Percentiles rank a stretch among this genome's conserved stretches.
Evolutionary conservation across 1,140 invertebrate genomes (phyloP).

Genomic region (Drosophila chauvacae): DNA sequence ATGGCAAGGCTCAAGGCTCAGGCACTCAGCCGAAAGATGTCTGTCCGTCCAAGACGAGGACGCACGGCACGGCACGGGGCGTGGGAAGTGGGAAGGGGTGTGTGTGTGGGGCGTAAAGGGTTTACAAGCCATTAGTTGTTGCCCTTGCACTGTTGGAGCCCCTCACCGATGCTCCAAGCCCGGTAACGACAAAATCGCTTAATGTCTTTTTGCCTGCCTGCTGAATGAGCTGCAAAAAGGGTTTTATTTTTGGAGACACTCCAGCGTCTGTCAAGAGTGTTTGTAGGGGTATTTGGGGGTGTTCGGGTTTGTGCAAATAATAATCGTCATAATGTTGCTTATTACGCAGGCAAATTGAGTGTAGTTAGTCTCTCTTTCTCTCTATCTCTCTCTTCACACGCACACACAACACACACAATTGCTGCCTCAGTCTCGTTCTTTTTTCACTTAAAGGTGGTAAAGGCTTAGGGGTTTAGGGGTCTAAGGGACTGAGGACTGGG

Average conservation of each 20-base stretch:
- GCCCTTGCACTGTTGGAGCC: conserved; percentile 15
- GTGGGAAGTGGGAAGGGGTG: background rate
- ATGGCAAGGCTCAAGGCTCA: conserved; percentile 45
- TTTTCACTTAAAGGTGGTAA: background rate
- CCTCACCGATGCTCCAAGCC: conserved; percentile 1
- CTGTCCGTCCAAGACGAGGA: conserved; percentile 10
- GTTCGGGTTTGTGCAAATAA: conserved; percentile 13
- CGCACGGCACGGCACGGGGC: background rate
- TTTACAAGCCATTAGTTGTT: conserved; percentile 80
- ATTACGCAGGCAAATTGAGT: conserved; percentile 31
- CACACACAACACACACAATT: conserved; percentile 4
- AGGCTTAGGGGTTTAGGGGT: background rate
- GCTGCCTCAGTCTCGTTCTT: conserved; percentile 16
- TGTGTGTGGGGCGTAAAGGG: conserved; percentile 56
- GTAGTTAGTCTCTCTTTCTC: conserved; percentile 19
- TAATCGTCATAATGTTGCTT: conserved; percentile 36
- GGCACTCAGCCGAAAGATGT: conserved; percentile 56
- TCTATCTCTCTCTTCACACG: conserved; percentile 1
- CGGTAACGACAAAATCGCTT: conserved; percentile 73
- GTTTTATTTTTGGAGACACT: conserved; percentile 44
- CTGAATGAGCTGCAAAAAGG: conserved; percentile 59
- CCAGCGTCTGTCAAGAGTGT: background rate
- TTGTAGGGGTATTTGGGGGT: background rate
- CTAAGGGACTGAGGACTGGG: background rate
- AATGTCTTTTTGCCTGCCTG: conserved; percentile 60